Conservation (phyloP, 1,140 invertebrate species). For the Caenorhabditis inopinata region DNA sequence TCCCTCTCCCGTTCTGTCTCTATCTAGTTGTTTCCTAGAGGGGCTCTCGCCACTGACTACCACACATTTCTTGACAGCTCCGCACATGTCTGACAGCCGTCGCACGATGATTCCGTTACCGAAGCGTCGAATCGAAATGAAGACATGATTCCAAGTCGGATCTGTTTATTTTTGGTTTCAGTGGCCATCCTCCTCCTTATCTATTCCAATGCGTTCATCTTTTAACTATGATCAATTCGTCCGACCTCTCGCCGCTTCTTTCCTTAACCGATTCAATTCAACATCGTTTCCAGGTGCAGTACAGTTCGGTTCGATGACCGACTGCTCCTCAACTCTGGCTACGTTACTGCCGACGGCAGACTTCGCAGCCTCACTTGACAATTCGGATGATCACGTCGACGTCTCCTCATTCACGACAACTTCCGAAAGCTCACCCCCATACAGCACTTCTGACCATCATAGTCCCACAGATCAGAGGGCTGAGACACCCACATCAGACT, state of each 20-base stretch:
- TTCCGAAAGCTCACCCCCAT: slow-evolving; percentile 17
- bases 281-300: background rate
- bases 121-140: background rate
- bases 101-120: background rate
- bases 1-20: no score
- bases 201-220: background rate
- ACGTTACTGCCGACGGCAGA: background rate
- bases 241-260: background rate
- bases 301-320: background rate
- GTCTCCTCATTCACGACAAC: slow-evolving; percentile 22
- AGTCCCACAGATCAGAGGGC: slow-evolving; percentile 16
- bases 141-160: background rate
- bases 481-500: slow-evolving; percentile 14
- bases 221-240: background rate
- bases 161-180: slow-evolving; percentile 22
- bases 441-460: slow-evolving; percentile 16
- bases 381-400: slow-evolving; percentile 16
- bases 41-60: background rate
- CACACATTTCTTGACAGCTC: slow-evolving; percentile 33
- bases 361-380: background rate
- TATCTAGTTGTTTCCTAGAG: no score
- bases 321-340: slow-evolving; percentile 8
- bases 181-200: background rate
- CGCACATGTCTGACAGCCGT: slow-evolving; percentile 17
- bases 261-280: background rate